Evolutionary conservation across 2,888 invertebrate genomes (phyloP).

Genomic region (Leptinotarsa juncta): DNA sequence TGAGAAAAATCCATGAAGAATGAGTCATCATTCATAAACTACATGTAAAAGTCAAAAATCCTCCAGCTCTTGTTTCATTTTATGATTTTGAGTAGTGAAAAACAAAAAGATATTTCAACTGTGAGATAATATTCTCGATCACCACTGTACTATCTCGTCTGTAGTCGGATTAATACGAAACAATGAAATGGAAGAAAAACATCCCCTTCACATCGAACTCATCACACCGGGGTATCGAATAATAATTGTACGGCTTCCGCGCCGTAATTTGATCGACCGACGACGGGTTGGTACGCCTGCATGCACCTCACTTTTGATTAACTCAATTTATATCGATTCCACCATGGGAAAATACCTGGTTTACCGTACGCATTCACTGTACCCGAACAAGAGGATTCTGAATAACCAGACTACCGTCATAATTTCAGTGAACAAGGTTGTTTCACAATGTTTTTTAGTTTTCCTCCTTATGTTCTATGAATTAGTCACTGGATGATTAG

Average conservation of each 20-base stretch:
- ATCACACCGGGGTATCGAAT: constrained; percentile 49
- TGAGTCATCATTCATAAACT: no score
- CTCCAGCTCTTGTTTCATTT: no score
- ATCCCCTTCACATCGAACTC: constrained; percentile 46
- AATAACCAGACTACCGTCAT: not conserved
- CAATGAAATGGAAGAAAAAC: constrained; percentile 46
- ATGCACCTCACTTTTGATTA: constrained; percentile 55
- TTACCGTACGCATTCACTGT: not conserved
- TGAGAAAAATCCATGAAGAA: no score
- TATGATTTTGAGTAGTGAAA: no score
- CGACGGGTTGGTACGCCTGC: constrained; percentile 42
- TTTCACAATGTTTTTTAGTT: no score
- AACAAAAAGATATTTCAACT: not conserved
- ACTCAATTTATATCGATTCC: constrained; percentile 54
- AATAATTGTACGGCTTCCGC: constrained; percentile 45
- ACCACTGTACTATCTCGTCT: not conserved
- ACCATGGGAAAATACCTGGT: constrained; percentile 44
- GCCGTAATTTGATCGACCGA: constrained; percentile 40
- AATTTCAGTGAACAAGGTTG: no score
- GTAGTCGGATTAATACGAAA: constrained; percentile 45
- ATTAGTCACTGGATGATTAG: no score
- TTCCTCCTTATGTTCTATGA: no score
- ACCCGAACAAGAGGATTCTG: not conserved
- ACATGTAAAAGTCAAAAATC: no score
- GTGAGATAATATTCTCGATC: not conserved